These are phyloP conservation scores for Brachirus orientalis DNA, from an alignment of 2,113 vertebrate genomes.

Conservation along the genomic window DNA sequence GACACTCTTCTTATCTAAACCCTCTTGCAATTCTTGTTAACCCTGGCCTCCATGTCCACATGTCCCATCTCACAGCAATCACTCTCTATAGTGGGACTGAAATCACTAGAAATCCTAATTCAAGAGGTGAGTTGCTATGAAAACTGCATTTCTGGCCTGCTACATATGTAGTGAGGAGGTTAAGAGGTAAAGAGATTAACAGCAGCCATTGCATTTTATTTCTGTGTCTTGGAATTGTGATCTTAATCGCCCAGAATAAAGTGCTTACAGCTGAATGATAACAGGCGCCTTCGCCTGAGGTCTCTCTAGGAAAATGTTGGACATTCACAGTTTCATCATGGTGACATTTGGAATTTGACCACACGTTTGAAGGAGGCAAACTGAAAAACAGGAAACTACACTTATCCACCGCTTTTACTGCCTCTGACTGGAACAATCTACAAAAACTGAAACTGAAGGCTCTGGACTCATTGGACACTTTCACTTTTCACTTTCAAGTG, in stretches of 20 bases:
- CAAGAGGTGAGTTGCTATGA: neutral
- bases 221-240: slow-evolving; percentile 57
- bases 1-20: slow-evolving; percentile 2
- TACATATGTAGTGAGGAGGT: no score
- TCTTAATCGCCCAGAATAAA: slow-evolving; percentile 49
- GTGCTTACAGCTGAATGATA: slow-evolving; percentile 45
- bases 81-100: neutral
- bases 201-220: slow-evolving; percentile 49
- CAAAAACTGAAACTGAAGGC: no score
- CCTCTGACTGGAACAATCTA: no score
- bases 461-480: no score
- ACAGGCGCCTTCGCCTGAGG: slow-evolving; percentile 25
- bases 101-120: neutral
- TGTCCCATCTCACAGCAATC: neutral
- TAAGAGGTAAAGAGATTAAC: slow-evolving; percentile 45
- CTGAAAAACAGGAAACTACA: slow-evolving; percentile 1
- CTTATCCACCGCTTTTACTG: no score
- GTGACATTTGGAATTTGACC: slow-evolving; percentile 18
- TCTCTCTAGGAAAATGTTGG: slow-evolving; percentile 25
- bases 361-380: slow-evolving; percentile 12
- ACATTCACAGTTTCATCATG: slow-evolving; percentile 26
- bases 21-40: neutral
- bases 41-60: neutral
- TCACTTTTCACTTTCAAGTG: no score
- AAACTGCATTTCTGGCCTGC: slow-evolving; percentile 8